Base-by-base conservation (phyloP, 2,113 vertebrate genomes). In the Marmota monax region DNA sequence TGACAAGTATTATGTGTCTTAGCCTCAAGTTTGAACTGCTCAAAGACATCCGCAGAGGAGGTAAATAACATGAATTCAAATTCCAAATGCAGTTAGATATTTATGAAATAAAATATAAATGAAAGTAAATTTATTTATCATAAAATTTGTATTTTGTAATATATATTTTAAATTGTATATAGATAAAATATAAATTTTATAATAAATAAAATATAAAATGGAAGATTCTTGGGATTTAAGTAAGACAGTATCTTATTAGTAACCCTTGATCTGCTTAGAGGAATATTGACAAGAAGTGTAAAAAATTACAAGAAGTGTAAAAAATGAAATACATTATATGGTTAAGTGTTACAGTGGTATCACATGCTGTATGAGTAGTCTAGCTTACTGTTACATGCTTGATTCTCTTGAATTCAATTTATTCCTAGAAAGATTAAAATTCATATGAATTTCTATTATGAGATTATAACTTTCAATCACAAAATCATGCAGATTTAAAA, bases 191-290 rank as follows among this genome's bases (percentile, higher is more conserved):
- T 18, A 69, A 13, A 76, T 34, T 69, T 69, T 34, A 27, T 14
- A 70, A 69, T 69, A 92, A 94, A 92, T 53, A 56, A 84, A 93
- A 83, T 83, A 94, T 73, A 88, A 90, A 96, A 92, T 78, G 16
- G 34, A n/a, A 58, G 37, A 37, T 91, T 58, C 65, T 74, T 65
- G 20, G 17, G 18, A 61, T 77, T 90, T 95, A 65, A 93, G 87
- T 65, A 53, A 93, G 84, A 93, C 0, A n/a, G 42, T 65, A 88
- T 78, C 37, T 74, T 83, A 48, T 37, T 82, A 90, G 34, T 34
- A 61, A 82, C 63, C 48, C 5, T 53, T 73, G 25, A 13, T 77
- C 1, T 74, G 34, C 63, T 86, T 65, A 74, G 10, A 89, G 48
- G 14, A 79, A 10, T 73, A 82, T 1, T 34, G 45, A 76, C 73